These are phyloP conservation scores for Himalopsyche tibetana DNA, from an alignment of 2,888 invertebrate species.

Conservation along the genomic window DNA sequence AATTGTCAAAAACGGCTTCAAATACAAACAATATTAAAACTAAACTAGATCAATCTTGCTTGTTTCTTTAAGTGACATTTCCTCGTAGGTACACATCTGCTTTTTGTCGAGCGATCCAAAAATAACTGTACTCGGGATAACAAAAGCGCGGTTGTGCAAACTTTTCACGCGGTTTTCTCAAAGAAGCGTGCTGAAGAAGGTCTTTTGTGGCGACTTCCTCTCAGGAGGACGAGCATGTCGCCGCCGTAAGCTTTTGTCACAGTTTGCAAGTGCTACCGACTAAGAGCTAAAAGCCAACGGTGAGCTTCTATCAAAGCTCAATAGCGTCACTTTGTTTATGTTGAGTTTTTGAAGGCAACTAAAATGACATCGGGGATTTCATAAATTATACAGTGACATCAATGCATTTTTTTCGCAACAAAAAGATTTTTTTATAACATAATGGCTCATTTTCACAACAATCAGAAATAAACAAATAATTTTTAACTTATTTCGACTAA, in stretches of 20 bases:
- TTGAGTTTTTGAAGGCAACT: background rate
- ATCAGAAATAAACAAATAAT: too few species aligned
- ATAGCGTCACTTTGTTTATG: constrained; percentile 3
- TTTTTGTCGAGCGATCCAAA: constrained; percentile 3
- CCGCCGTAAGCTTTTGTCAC: background rate
- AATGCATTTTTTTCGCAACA: too few species aligned
- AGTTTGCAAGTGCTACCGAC: constrained; percentile 7
- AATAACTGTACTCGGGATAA: constrained; percentile 8
- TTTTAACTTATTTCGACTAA: too few species aligned
- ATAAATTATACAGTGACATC: background rate
- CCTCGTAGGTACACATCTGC: constrained; percentile 6
- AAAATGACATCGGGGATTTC: background rate
- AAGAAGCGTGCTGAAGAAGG: constrained; percentile 29
- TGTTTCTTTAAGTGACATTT: background rate
- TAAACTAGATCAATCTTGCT: background rate
- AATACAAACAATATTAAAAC: background rate
- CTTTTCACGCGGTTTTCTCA: constrained; percentile 34
- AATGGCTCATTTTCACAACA: too few species aligned
- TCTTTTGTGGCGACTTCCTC: constrained; percentile 22
- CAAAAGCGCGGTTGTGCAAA: constrained; percentile 26
- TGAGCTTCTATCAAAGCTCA: constrained; percentile 1
- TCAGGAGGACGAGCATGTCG: background rate
- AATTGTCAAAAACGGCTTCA: background rate
- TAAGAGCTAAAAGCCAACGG: constrained; percentile 3
- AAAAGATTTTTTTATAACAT: too few species aligned